Conservation (phyloP, 2,113 vertebrate species). For the Apeltes quadracus region DNA sequence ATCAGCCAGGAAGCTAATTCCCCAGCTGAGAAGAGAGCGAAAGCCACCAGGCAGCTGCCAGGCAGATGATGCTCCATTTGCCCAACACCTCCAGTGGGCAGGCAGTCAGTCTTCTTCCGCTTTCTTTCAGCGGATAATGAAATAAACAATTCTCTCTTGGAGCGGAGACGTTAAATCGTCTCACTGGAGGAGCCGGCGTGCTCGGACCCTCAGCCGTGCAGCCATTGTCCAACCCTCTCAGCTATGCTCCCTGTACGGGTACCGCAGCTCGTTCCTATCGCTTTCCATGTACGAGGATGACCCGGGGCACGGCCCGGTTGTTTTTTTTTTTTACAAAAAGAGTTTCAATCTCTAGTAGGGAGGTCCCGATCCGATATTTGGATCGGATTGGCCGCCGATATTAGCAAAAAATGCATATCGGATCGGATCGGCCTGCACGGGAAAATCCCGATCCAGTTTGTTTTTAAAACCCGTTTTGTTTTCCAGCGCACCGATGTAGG, state of each 20-base stretch:
- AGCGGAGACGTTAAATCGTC: slow-evolving; percentile 8
- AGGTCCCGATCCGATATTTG: too few species aligned
- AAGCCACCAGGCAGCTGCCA: slow-evolving; percentile 35
- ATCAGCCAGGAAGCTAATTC: slow-evolving; percentile 42
- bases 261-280: slow-evolving; percentile 15
- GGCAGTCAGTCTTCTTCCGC: slow-evolving; percentile 6
- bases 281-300: slow-evolving; percentile 23
- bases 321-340: too few species aligned
- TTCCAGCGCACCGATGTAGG: too few species aligned
- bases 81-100: slow-evolving; percentile 19
- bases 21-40: slow-evolving; percentile 20
- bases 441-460: too few species aligned
- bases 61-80: slow-evolving; percentile 57
- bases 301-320: not conserved
- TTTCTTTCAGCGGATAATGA: slow-evolving; percentile 12
- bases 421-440: too few species aligned
- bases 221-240: slow-evolving; percentile 12
- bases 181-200: slow-evolving; percentile 11
- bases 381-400: too few species aligned
- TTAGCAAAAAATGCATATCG: too few species aligned
- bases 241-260: not conserved
- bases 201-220: slow-evolving; percentile 15
- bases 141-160: slow-evolving; percentile 17
- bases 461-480: too few species aligned
- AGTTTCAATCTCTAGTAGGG: too few species aligned